Base-by-base conservation (phyloP, 2,797 vertebrate species). In the Sus cebifrons region DNA sequence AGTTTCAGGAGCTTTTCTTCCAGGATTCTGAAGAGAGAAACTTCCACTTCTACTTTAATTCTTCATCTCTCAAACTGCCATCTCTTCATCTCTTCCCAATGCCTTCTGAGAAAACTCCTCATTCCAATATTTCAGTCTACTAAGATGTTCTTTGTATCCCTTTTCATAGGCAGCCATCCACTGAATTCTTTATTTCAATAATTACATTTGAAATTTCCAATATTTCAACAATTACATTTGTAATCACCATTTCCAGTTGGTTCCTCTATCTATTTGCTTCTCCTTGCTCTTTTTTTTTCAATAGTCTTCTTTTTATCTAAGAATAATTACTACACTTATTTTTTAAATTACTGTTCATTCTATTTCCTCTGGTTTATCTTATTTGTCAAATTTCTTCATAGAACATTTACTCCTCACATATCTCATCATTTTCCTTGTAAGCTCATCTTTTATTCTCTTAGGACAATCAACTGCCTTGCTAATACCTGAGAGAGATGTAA, bases 281-380 rank as follows among this genome's bases (percentile, higher is more conserved):
- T 77, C 67, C 29, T 21, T 68, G 25, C 17, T 93, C 91, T 73
- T 40, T 73, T 92, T 73, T 93, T 83, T 94, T 83, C 16, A 95
- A 32, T 52, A 87, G 16, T 18, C 15, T 79, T 44, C 68, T 36
- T 67, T 62, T n/a, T 29, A 20, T 82, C 60, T 60, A 70, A 82
- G 27, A 10, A 68, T 82, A 92, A 83, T 81, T 49, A 62, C n/a
- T 16, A 11, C 12, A 4, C 25, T 91, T 90, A 9, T 60, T 56
- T 64, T 60, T 70, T 13, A 89, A 94, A 65, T 71, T 60, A 36
- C 36, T 70, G 11, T 49, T 71, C 32, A 82, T 78, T 60, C 52
- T 36, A 18, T 78, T 89, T 77, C 20, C 54, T 91, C 54, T 86
- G 29, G 18, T 86, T 95, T 92, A 36, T 92, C 78, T 49, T 44